Evolutionary conservation across 2,113 vertebrate species (phyloP).

Genomic region (Menidia beryllina): DNA sequence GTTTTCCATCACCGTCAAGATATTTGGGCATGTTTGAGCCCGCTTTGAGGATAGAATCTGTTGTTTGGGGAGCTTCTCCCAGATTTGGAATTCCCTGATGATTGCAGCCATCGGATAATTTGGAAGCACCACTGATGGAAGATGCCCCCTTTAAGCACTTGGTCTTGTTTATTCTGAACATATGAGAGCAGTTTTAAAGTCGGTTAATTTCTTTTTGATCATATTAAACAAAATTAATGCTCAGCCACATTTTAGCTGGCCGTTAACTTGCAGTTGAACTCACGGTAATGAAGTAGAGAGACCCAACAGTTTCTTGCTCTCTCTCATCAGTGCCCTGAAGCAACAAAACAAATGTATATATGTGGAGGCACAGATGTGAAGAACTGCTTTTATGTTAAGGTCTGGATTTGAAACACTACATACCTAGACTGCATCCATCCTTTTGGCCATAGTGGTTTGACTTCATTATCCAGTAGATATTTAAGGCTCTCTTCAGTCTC

Average conservation of each 20-base stretch:
- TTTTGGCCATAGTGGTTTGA: conserved; percentile 95
- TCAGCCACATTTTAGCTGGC: not conserved
- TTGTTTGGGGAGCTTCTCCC: conserved; percentile 48
- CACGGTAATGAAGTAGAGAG: conserved; percentile 84
- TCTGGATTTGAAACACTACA: not conserved
- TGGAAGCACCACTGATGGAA: not conserved
- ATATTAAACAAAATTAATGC: not conserved
- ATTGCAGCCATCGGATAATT: conserved; percentile 20
- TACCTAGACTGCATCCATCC: conserved; percentile 98
- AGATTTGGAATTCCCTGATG: conserved; percentile 41
- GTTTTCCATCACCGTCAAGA: conserved; percentile 79
- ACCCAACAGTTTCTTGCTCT: conserved; percentile 85
- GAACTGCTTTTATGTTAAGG: not conserved
- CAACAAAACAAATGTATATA: conserved; percentile 3
- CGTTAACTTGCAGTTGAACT: conserved; percentile 66
- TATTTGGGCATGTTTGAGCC: conserved; percentile 73
- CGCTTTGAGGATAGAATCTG: conserved; percentile 78
- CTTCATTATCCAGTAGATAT: conserved; percentile 87
- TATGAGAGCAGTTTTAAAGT: not conserved
- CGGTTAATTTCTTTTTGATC: not conserved
- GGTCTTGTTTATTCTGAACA: conserved; percentile 54
- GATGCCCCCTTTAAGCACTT: conserved; percentile 55
- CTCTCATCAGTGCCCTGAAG: conserved; percentile 86
- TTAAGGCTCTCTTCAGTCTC: conserved; percentile 91
- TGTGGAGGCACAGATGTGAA: not conserved